Evolutionary conservation across 1,140 invertebrate genomes (phyloP).

Genomic region (Elysia chlorotica): DNA sequence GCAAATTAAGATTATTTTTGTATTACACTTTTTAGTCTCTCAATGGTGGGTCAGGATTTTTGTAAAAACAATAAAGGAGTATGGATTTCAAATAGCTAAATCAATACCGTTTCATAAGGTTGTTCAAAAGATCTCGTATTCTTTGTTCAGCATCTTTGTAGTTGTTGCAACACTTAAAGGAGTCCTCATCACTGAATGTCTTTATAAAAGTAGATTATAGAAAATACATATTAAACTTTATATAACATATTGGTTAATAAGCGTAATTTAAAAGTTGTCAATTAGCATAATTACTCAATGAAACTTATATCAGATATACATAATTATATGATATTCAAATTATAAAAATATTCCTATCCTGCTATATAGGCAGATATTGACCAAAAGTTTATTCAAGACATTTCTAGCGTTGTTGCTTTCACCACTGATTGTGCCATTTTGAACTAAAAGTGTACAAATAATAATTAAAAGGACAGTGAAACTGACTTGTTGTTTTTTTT

Average conservation of each 20-base stretch:
- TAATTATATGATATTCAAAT: not conserved
- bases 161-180: conserved; percentile 44
- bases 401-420: too few relatives aligned
- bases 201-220: conserved; percentile 23
- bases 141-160: conserved; percentile 28
- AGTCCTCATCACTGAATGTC: conserved; percentile 53
- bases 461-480: too few relatives aligned
- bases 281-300: not conserved
- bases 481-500: not conserved
- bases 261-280: not conserved
- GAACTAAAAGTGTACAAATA: too few relatives aligned
- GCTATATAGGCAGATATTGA: not conserved
- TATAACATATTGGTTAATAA: not conserved
- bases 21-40: not conserved
- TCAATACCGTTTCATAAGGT: conserved; percentile 41
- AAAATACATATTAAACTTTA: not conserved
- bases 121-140: conserved; percentile 33
- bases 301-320: not conserved
- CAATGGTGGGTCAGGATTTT: not conserved
- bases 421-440: too few relatives aligned
- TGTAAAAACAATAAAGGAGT: not conserved
- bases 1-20: too few relatives aligned
- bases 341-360: not conserved
- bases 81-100: too few relatives aligned
- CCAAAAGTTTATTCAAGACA: not conserved